Evolutionary conservation across 1,140 invertebrate genomes (phyloP).

Genomic region (Lepidostoma basale): DNA sequence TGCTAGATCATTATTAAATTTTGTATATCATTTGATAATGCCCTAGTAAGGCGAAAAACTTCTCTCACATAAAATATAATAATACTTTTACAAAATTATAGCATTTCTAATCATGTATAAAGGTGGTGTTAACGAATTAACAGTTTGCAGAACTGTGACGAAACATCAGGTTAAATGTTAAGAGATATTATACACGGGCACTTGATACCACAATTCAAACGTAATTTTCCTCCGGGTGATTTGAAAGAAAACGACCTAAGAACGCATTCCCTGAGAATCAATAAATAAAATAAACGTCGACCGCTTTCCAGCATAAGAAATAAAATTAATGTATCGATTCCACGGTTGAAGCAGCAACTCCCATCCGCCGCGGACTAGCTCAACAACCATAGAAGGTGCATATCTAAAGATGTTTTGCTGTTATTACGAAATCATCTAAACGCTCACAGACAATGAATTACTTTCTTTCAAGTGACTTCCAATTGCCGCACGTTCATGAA

Average conservation of each 20-base stretch:
- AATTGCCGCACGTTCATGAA: not conserved
- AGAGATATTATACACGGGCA: not conserved
- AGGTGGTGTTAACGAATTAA: not conserved
- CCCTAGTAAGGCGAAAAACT: too few species aligned
- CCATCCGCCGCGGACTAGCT: not conserved
- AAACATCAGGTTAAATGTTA: not conserved
- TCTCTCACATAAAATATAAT: too few species aligned
- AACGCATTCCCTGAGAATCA: constrained; percentile 4
- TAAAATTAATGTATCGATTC: constrained; percentile 10
- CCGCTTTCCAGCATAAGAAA: constrained; percentile 8
- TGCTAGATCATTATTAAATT: too few species aligned
- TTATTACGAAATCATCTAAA: not conserved
- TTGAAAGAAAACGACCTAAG: not conserved
- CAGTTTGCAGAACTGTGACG: not conserved
- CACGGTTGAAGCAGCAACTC: not conserved
- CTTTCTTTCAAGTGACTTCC: constrained; percentile 9
- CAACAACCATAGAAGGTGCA: not conserved
- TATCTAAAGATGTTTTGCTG: not conserved
- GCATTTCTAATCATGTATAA: too few species aligned
- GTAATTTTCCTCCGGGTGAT: not conserved
- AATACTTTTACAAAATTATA: too few species aligned
- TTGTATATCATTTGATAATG: too few species aligned
- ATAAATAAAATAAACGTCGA: constrained; percentile 21
- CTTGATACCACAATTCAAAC: not conserved
- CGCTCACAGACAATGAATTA: not conserved